A percentile compares a stretch with the other conserved stretches of the same genome.
Evolutionary conservation across 2,888 invertebrate species (phyloP).

Genomic region (Colletes collaris): DNA sequence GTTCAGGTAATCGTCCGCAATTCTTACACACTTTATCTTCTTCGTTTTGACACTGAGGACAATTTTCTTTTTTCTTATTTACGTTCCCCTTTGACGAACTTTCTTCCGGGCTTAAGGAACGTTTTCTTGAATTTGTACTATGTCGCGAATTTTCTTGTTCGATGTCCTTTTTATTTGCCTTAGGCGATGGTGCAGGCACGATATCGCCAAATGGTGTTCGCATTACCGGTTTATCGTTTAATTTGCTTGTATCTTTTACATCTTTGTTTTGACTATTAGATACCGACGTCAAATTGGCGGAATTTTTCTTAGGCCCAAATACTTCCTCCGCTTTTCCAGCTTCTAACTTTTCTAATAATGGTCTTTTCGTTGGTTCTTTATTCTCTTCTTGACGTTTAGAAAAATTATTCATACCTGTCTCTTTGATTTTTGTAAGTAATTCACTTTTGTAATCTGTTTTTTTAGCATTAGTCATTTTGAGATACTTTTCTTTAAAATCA

Average conservation of each 20-base stretch:
- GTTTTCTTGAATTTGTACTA: slow-evolving; percentile 52
- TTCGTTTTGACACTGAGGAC: slow-evolving; percentile 65
- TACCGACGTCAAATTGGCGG: neutral
- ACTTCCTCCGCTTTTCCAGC: slow-evolving; percentile 69
- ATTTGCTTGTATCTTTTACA: slow-evolving; percentile 9
- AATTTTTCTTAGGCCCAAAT: slow-evolving; percentile 58
- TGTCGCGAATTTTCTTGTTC: neutral
- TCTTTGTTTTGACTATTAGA: slow-evolving; percentile 23
- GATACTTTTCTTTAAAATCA: slow-evolving; percentile 75
- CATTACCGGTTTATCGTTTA: slow-evolving; percentile 32
- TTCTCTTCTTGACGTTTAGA: slow-evolving; percentile 70
- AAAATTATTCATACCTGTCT: slow-evolving; percentile 68
- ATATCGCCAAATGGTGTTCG: slow-evolving; percentile 78
- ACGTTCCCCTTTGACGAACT: neutral
- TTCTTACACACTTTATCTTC: slow-evolving; percentile 71
- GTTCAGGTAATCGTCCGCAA: slow-evolving; percentile 68
- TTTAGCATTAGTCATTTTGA: slow-evolving; percentile 65
- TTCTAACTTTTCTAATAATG: slow-evolving; percentile 74
- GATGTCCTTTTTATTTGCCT: slow-evolving; percentile 8
- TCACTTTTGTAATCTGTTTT: slow-evolving; percentile 71
- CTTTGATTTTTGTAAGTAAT: slow-evolving; percentile 71
- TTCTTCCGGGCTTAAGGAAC: slow-evolving; percentile 46
- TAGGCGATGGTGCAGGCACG: slow-evolving; percentile 51
- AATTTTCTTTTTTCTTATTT: slow-evolving; percentile 59
- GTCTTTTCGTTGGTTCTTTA: slow-evolving; percentile 68